Conservation (phyloP, 2,888 invertebrate genomes). For the Drosophila yooni region DNA sequence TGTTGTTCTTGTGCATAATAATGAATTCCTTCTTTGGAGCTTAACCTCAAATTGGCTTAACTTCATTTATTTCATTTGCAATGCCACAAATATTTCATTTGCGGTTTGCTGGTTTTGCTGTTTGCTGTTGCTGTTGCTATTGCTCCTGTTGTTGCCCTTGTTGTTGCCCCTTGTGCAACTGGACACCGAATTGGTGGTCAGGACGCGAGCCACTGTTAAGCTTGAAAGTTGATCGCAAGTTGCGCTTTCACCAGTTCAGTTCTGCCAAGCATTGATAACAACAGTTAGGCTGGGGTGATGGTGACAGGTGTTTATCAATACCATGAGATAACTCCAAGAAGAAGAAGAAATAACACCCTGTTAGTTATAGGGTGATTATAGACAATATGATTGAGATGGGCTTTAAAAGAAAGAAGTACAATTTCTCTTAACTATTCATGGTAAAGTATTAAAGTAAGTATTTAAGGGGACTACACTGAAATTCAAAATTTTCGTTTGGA, state of each 20-base stretch:
- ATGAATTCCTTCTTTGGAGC: slow-evolving; percentile 72
- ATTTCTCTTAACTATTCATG: background rate
- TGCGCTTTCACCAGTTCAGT: slow-evolving; percentile 30
- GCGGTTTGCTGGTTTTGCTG: slow-evolving; percentile 46
- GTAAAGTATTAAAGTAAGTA: background rate
- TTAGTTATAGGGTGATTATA: background rate
- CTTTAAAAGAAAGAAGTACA: background rate
- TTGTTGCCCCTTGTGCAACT: slow-evolving; percentile 28
- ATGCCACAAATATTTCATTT: slow-evolving; percentile 67
- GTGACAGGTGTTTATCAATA: slow-evolving; percentile 27
- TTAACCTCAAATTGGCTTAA: slow-evolving; percentile 79
- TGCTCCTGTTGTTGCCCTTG: slow-evolving; percentile 1
- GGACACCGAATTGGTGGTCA: slow-evolving; percentile 38
- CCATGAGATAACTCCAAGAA: background rate
- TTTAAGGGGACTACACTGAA: background rate
- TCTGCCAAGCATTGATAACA: background rate
- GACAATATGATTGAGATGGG: background rate
- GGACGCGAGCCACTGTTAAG: slow-evolving; percentile 50
- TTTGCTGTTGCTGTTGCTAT: slow-evolving; percentile 52
- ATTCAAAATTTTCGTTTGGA: background rate
- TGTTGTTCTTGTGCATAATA: slow-evolving; percentile 46
- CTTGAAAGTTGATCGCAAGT: slow-evolving; percentile 29
- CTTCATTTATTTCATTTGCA: slow-evolving; percentile 75
- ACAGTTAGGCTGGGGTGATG: background rate
- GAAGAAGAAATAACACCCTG: background rate